Evolutionary conservation across 1,140 invertebrate species (phyloP).

Genomic region (Pogonognathellus flavescens): DNA sequence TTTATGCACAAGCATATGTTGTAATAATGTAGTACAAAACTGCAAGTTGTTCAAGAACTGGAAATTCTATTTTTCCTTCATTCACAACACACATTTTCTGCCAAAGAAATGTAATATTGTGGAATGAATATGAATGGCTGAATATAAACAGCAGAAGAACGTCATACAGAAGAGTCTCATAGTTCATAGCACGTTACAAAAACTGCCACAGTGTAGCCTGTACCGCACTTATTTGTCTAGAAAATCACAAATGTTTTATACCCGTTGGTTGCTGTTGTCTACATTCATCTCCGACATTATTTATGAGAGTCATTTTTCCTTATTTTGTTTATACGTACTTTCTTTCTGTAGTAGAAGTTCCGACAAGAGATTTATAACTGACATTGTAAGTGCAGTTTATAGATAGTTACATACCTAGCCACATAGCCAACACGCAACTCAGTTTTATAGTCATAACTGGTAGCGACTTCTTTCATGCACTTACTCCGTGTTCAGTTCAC

Average conservation of each 20-base stretch:
- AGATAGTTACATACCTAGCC: not conserved
- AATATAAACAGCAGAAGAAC: not conserved
- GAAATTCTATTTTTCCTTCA: too few relatives aligned
- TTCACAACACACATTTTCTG: too few relatives aligned
- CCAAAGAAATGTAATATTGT: too few relatives aligned
- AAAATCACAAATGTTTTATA: not conserved
- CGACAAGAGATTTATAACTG: not conserved
- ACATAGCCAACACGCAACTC: too few relatives aligned
- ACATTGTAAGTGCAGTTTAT: not conserved
- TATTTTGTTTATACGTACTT: constrained; percentile 31
- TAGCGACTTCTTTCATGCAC: too few relatives aligned
- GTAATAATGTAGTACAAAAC: too few relatives aligned
- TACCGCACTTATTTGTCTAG: not conserved
- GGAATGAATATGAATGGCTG: too few relatives aligned
- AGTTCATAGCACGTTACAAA: not conserved
- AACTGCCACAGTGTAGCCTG: not conserved
- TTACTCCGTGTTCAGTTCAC: too few relatives aligned
- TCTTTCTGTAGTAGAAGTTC: not conserved
- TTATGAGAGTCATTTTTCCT: constrained; percentile 46
- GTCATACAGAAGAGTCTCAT: not conserved
- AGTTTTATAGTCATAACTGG: too few relatives aligned
- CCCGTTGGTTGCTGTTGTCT: not conserved
- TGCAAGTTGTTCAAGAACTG: too few relatives aligned
- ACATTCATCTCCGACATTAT: constrained; percentile 20
- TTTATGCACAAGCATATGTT: too few relatives aligned